Percentiles rank a stretch among this genome's conserved stretches.
Evolutionary conservation across 2,888 invertebrate species (phyloP).

Genomic region (Ophraella communa): DNA sequence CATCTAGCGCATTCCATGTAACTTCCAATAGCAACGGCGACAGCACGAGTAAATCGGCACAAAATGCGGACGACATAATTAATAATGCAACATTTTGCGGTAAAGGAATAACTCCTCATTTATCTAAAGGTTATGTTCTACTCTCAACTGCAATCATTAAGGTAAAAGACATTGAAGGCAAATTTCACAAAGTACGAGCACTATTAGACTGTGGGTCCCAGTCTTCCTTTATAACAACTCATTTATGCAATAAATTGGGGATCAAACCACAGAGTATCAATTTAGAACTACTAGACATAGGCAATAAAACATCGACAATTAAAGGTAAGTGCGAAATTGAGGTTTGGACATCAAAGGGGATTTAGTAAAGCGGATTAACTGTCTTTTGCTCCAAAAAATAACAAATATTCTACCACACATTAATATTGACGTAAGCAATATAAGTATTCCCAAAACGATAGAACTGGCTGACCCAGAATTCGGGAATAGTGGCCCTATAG

Average conservation of each 20-base stretch:
- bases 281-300: background rate
- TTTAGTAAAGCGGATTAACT: no score
- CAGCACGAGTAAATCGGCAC: no score
- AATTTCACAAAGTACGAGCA: background rate
- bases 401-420: background rate
- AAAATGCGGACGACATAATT: no score
- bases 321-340: background rate
- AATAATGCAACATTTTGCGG: no score
- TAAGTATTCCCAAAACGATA: background rate
- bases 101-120: background rate
- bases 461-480: background rate
- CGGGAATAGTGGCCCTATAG: background rate
- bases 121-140: background rate
- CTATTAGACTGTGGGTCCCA: constrained; percentile 13
- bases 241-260: background rate
- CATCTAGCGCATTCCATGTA: background rate
- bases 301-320: background rate
- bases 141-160: constrained; percentile 7
- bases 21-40: background rate
- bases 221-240: background rate
- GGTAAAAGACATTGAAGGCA: background rate
- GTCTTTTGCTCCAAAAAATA: background rate
- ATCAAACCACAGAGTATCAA: background rate
- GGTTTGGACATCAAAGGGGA: no score
- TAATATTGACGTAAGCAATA: background rate